Evolutionary conservation across 2,888 invertebrate genomes (phyloP).

Genomic region (Bruchidius siliquastri): DNA sequence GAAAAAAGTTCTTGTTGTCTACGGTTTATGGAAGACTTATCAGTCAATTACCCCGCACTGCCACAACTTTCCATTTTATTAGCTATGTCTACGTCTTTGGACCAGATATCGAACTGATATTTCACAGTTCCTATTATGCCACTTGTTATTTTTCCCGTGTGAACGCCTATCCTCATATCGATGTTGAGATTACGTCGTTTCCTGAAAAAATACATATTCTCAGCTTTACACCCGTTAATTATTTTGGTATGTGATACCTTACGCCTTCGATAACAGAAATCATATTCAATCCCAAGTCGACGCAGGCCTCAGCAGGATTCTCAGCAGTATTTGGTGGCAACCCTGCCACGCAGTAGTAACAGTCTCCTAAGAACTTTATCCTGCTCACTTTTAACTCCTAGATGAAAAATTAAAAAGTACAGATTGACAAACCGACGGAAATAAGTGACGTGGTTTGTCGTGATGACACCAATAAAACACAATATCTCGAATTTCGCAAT

Average conservation of each 20-base stretch:
- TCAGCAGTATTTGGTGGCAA: constrained; percentile 64
- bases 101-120: constrained; percentile 97
- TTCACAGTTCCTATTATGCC: constrained; percentile 89
- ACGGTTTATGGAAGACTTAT: too few species aligned
- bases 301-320: constrained; percentile 85
- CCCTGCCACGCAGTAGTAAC: constrained; percentile 90
- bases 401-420: too few species aligned
- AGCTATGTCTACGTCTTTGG: constrained; percentile 89
- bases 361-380: constrained; percentile 91
- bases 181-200: constrained; percentile 77
- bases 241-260: too few species aligned
- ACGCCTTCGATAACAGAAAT: constrained; percentile 82
- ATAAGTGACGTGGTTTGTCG: too few species aligned
- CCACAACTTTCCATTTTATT: constrained; percentile 94
- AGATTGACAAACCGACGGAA: too few species aligned
- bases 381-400: constrained; percentile 72
- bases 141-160: constrained; percentile 85
- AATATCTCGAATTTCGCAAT: too few species aligned
- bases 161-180: constrained; percentile 95
- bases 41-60: constrained; percentile 64
- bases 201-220: constrained; percentile 53
- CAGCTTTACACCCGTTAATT: too few species aligned
- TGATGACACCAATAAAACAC: too few species aligned
- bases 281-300: constrained; percentile 88
- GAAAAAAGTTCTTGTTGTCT: too few species aligned